Conservation (phyloP, 2,888 invertebrate species). For the Heliconius hortense region DNA sequence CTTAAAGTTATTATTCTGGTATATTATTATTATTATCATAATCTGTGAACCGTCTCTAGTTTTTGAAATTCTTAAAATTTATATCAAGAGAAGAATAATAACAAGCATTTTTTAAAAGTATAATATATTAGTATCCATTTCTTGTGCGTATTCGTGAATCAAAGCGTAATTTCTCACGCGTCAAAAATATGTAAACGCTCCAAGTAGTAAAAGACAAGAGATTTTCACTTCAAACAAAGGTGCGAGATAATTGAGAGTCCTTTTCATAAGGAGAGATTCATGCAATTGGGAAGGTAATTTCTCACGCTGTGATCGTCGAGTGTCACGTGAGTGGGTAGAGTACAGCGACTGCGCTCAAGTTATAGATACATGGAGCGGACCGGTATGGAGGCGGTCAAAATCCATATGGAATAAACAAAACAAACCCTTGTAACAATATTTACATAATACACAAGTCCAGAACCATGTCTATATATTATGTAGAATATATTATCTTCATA, state of each 20-base stretch:
- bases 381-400: slow-evolving; percentile 40
- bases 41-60: no score
- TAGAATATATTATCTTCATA: not conserved
- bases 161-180: slow-evolving; percentile 70
- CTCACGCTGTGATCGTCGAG: slow-evolving; percentile 36
- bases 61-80: no score
- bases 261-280: slow-evolving; percentile 29
- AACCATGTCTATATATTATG: not conserved
- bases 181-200: slow-evolving; percentile 46
- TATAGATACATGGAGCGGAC: slow-evolving; percentile 42
- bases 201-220: slow-evolving; percentile 39
- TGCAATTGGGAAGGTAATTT: slow-evolving; percentile 33
- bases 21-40: no score
- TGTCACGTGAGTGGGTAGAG: slow-evolving; percentile 42
- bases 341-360: slow-evolving; percentile 43
- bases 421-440: slow-evolving; percentile 37
- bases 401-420: slow-evolving; percentile 39
- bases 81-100: not conserved
- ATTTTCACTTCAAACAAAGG: not conserved
- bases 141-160: slow-evolving; percentile 58
- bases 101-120: not conserved
- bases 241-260: slow-evolving; percentile 29
- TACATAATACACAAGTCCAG: slow-evolving; percentile 38
- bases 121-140: slow-evolving; percentile 48
- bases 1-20: no score